Percentiles rank a stretch among this genome's conserved stretches.
These are phyloP conservation scores for Rhinella marina DNA, from an alignment of 2,797 vertebrate species.

Conservation along the genomic window DNA sequence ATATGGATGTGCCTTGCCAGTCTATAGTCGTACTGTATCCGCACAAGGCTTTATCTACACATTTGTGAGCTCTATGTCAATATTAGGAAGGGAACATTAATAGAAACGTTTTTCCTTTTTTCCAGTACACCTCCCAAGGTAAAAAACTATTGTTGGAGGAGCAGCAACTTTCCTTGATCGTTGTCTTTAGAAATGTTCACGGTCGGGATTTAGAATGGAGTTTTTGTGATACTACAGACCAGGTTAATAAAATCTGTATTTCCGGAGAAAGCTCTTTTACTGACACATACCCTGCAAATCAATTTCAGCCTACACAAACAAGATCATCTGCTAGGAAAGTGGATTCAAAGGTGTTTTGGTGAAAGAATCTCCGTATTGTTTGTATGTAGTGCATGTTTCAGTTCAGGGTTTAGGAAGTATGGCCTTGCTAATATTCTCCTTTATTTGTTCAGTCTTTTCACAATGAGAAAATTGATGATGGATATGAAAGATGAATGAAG, in stretches of 20 bases:
- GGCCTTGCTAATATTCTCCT: slow-evolving; percentile 35
- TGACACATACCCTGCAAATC: neutral
- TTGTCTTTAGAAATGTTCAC: neutral
- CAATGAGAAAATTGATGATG: slow-evolving; percentile 45
- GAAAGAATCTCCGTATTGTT: slow-evolving; percentile 20
- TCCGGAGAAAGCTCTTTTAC: neutral
- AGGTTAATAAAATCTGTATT: neutral
- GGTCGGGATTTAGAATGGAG: neutral
- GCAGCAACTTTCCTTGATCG: neutral
- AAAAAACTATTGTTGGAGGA: neutral
- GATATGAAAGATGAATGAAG: slow-evolving; percentile 53
- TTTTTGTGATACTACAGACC: neutral
- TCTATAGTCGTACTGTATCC: neutral
- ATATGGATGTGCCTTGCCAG: too few species aligned
- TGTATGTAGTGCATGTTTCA: slow-evolving; percentile 19
- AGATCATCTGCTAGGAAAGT: neutral
- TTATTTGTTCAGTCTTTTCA: slow-evolving; percentile 55
- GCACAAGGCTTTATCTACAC: neutral
- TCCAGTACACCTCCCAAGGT: neutral
- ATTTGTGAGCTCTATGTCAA: neutral
- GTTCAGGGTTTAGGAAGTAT: slow-evolving; percentile 41
- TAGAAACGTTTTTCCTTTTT: neutral
- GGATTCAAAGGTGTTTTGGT: slow-evolving; percentile 22
- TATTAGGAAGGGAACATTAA: neutral
- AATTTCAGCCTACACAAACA: neutral